phyloP scores from a whole-genome alignment of 2,113 vertebrate species.

The Myiozetetes cayanensis region DNA sequence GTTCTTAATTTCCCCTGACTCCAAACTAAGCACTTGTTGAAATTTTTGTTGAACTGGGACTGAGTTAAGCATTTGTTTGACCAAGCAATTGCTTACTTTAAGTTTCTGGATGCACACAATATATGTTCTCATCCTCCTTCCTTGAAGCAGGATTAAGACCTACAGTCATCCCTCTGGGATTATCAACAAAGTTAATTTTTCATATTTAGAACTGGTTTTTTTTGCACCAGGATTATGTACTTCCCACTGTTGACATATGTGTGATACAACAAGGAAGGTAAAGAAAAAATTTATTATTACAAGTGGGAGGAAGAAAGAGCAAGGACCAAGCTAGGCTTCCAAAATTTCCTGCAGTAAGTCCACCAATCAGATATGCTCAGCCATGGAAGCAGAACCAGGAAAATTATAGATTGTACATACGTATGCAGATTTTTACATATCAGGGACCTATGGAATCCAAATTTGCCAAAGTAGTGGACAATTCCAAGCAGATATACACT shows the following conservation, averaged over 20 bases:
- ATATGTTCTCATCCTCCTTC: not conserved
- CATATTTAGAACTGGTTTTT: not conserved
- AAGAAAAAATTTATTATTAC: not conserved
- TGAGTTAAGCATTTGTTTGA: not conserved
- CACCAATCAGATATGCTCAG: rapidly evolving
- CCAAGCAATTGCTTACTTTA: not conserved
- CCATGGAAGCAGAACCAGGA: not conserved
- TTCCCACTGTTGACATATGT: no score
- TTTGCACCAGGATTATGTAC: not conserved
- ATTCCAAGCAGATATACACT: not conserved
- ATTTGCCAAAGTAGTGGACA: not conserved
- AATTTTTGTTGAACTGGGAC: not conserved
- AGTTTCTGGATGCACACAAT: not conserved
- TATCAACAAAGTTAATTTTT: not conserved
- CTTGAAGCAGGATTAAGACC: not conserved
- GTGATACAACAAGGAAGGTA: not conserved
- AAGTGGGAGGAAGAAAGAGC: not conserved
- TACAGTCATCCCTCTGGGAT: not conserved
- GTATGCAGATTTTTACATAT: not conserved
- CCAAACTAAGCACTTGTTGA: not conserved
- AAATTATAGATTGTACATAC: not conserved
- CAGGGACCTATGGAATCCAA: not conserved
- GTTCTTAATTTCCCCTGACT: not conserved
- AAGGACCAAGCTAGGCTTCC: not conserved
- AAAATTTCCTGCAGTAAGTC: not conserved